Conservation (phyloP, 2,113 vertebrate genomes). For the Pituophis catenifer region DNA sequence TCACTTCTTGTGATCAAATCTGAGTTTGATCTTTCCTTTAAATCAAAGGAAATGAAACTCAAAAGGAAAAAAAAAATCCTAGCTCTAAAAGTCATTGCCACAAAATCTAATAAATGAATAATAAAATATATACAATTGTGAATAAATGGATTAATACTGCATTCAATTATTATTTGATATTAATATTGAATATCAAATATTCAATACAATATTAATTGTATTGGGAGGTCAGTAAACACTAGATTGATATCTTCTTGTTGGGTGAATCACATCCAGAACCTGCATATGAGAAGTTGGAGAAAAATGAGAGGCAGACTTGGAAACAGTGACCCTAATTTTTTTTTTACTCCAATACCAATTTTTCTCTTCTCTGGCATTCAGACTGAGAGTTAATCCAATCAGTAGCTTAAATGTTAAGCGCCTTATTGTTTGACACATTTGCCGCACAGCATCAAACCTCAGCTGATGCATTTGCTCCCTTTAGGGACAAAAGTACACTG, state of each 20-base stretch:
- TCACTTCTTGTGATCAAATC: neutral
- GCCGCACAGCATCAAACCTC: neutral
- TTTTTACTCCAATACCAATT: neutral
- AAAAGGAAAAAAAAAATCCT: neutral
- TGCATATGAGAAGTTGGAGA: neutral
- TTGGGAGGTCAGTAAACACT: too few species aligned
- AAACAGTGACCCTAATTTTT: neutral
- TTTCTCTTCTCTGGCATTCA: neutral
- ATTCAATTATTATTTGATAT: neutral
- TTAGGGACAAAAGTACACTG: neutral
- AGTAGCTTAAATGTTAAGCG: neutral
- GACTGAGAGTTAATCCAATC: neutral
- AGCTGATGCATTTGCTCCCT: accelerated
- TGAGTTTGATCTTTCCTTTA: neutral
- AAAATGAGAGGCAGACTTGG: neutral
- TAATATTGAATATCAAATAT: too few species aligned
- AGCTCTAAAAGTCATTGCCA: neutral
- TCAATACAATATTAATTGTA: too few species aligned
- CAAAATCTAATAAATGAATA: neutral
- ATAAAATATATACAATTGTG: neutral
- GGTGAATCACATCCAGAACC: too few species aligned
- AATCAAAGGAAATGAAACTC: neutral
- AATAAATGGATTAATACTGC: neutral
- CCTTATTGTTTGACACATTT: accelerated
- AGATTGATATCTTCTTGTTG: neutral